A percentile compares a stretch with the other conserved stretches of the same genome.
Conservation (phyloP, 2,113 vertebrate genomes). For the Serranochromis macrocephalus region DNA sequence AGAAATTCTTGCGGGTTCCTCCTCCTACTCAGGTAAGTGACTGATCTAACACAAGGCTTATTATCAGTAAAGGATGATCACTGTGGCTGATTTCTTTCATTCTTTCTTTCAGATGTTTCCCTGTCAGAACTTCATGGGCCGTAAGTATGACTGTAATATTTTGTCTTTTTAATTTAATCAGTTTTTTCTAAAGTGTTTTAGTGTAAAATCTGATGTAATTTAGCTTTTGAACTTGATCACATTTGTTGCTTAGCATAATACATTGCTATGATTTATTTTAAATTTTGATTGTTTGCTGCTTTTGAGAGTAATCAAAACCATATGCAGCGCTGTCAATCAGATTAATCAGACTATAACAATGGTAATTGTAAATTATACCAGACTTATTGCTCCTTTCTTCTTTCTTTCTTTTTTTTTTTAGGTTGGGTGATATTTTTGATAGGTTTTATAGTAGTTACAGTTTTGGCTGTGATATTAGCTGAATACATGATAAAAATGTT, state of each 20-base stretch:
- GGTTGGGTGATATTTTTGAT: background rate
- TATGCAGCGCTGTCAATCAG: background rate
- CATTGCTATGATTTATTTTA: too few species aligned
- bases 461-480: too few species aligned
- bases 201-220: background rate
- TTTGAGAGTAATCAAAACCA: too few species aligned
- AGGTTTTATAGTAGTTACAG: too few species aligned
- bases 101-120: background rate
- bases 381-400: background rate
- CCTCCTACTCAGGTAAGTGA: background rate
- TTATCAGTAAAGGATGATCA: background rate
- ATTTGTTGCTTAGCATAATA: background rate
- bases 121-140: accelerated
- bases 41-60: background rate
- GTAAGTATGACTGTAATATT: background rate
- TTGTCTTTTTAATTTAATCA: background rate
- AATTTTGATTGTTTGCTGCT: too few species aligned
- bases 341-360: background rate
- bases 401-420: background rate
- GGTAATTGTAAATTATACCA: background rate
- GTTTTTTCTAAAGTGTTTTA: background rate
- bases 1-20: background rate
- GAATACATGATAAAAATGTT: too few species aligned
- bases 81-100: background rate
- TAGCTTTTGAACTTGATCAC: background rate